These are phyloP conservation scores for Cloeon dipterum DNA, from an alignment of 2,888 invertebrate species.

Conservation along the genomic window DNA sequence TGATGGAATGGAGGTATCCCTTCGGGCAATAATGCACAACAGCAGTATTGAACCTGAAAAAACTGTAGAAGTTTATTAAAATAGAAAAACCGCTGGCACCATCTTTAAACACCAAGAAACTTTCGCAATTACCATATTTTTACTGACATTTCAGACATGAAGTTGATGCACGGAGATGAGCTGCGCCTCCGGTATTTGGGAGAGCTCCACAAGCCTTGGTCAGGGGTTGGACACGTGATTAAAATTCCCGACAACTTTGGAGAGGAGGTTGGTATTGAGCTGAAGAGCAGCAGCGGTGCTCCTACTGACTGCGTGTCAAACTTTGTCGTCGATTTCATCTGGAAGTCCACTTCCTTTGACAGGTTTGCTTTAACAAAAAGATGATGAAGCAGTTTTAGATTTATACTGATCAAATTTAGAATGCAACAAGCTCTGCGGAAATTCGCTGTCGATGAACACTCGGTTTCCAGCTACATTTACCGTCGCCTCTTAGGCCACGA, in stretches of 20 bases:
- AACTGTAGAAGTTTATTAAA: too few species aligned
- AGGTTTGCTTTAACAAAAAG: conserved; percentile 32
- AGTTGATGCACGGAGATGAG: conserved; percentile 98
- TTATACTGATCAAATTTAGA: conserved; percentile 21
- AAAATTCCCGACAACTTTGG: conserved; percentile 89
- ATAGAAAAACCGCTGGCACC: too few species aligned
- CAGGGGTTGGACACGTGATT: conserved; percentile 94
- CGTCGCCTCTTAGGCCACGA: conserved; percentile 88
- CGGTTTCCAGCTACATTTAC: conserved; percentile 95
- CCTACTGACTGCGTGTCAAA: conserved; percentile 86
- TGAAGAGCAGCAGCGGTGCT: conserved; percentile 77
- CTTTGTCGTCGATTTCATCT: conserved; percentile 96
- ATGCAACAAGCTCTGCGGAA: conserved; percentile 89
- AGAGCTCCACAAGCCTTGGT: conserved; percentile 85
- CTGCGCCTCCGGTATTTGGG: conserved; percentile 77
- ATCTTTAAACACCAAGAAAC: too few species aligned
- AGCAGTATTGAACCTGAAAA: too few species aligned
- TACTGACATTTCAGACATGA: conserved; percentile 48
- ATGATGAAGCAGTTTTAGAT: not conserved
- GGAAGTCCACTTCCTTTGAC: conserved; percentile 97
- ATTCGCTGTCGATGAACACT: conserved; percentile 89
- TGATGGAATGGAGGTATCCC: too few species aligned
- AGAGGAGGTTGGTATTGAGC: conserved; percentile 92
- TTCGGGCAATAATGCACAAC: too few species aligned
- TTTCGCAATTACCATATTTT: too few species aligned